Conservation (phyloP, 2,113 vertebrate species). For the Gymnocephalus cernua region DNA sequence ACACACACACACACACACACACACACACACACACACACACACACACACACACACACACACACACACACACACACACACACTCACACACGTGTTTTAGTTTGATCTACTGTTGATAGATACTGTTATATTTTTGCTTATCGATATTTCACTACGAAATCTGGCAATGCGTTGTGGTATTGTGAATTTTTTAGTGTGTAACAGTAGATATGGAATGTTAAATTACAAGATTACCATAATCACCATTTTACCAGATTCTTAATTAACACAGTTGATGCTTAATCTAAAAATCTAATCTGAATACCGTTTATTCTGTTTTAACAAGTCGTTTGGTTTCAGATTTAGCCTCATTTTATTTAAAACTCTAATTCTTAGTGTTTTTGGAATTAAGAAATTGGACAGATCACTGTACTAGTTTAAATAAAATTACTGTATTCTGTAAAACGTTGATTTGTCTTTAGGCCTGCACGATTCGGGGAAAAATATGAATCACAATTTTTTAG, state of each 20-base stretch:
- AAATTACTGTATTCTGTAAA: background rate
- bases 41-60: no score
- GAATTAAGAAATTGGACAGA: background rate
- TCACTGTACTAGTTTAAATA: background rate
- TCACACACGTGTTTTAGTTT: background rate
- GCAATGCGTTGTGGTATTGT: background rate
- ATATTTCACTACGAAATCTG: background rate
- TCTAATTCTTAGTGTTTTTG: background rate
- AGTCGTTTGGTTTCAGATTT: background rate
- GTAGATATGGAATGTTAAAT: background rate
- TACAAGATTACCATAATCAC: background rate
- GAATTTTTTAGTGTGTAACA: slow-evolving; percentile 11
- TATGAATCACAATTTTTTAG: no score
- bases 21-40: no score
- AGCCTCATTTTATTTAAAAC: background rate
- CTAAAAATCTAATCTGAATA: slow-evolving; percentile 5
- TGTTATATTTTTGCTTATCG: background rate
- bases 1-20: no score
- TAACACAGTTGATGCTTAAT: background rate
- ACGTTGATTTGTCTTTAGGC: background rate
- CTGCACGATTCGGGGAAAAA: no score
- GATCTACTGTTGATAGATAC: background rate
- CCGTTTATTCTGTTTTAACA: background rate
- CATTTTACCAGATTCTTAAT: slow-evolving; percentile 7
- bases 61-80: no score